Evolutionary conservation across 2,888 invertebrate genomes (phyloP).

Genomic region (Zygaena filipendulae): DNA sequence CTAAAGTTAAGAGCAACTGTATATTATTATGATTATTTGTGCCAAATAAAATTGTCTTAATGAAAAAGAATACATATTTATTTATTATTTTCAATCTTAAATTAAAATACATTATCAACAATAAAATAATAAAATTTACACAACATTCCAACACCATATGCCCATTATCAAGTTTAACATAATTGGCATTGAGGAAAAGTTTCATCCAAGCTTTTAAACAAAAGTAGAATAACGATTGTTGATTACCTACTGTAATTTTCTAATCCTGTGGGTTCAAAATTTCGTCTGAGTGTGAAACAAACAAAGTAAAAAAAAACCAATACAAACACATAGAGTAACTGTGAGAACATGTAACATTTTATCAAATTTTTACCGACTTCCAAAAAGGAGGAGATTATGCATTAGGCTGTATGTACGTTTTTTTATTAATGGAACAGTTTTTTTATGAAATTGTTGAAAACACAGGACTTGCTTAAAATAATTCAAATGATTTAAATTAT

Average conservation of each 20-base stretch:
- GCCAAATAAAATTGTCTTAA: not conserved
- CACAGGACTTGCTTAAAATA: no score
- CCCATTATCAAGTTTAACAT: no score
- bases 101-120: conserved; percentile 45
- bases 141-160: conserved; percentile 45
- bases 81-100: conserved; percentile 41
- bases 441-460: no score
- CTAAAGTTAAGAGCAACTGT: no score
- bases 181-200: no score
- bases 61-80: conserved; percentile 49
- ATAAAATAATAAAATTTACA: conserved; percentile 46
- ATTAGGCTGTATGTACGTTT: not conserved
- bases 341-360: not conserved
- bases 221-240: no score
- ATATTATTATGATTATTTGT: not conserved
- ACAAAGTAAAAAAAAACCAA: not conserved
- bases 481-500: no score
- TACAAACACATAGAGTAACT: not conserved
- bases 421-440: not conserved
- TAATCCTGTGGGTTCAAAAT: no score
- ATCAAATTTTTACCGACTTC: not conserved
- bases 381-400: not conserved
- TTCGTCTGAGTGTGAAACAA: no score
- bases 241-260: no score
- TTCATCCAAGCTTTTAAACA: no score